Evolutionary conservation across 2,113 vertebrate species (phyloP), one percentile per base, ranked within the genome.

Genomic region (Burhinus oedicnemus): DNA sequence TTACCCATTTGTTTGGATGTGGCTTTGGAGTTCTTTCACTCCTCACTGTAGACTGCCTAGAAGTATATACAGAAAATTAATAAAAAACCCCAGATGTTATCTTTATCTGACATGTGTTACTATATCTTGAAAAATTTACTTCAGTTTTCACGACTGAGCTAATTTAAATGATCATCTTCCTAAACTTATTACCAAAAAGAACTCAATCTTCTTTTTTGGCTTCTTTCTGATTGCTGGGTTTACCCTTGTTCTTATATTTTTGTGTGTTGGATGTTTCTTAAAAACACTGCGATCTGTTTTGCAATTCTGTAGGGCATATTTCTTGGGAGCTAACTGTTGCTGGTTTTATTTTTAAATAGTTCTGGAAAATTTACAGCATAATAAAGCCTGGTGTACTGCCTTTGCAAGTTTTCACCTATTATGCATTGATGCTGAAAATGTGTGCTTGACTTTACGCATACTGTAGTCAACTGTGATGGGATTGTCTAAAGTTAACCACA

Each of bases 401-500:
- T 89, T 93, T 61, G 74, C 40, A 72, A 83, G 58, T 93, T 90
- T 94, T 80, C 29, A 64, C 42, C 51, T 77, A 9, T 88, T 91
- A 29, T 21, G 13, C 70, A 26, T 44, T 77, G 78, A 57, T 88
- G 34, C 44, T 77, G 84, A 76, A 91, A 66, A 82, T 49, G 8
- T 61, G 22, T 74, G 29, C 75, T 85, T 88, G 75, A 90, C 38
- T 91, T 95, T 32, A 85, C 0, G 2, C 44, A 34, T 83, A 13
- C 23, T 42, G 29, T 62, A 85, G 70, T 87, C 89, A 92, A 5
- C 49, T 74, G 26, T 66, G 78, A 61, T 96, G 65, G 14, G 20
- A 57, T 61, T 87, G 49, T 93, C 87, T 88, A 8, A 95, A 95
- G 66, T 89, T 90, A 96, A 70, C 49, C n/a, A 36, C 26, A 15